Conservation (phyloP, 1,140 invertebrate genomes). For the Caenorhabditis inopinata region DNA sequence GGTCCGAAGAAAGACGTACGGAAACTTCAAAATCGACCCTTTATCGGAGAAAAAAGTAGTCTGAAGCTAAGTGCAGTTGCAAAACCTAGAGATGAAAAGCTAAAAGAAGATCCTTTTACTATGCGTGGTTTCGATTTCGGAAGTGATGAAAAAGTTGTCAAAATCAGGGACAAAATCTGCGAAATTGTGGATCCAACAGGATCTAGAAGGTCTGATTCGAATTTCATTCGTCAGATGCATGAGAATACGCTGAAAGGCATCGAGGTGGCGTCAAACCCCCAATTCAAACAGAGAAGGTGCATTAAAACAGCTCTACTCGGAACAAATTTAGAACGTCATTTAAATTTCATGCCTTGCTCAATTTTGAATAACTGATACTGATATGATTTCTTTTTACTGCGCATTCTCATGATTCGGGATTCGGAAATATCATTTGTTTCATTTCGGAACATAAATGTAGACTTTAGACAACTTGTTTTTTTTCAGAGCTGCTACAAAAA, state of each 20-base stretch:
- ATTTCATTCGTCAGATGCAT: neutral
- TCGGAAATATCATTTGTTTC: no score
- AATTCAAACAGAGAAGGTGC: slow-evolving; percentile 1
- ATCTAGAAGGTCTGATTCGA: neutral
- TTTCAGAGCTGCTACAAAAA: neutral
- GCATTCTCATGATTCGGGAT: no score
- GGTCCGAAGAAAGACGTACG: neutral
- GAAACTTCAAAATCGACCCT: neutral
- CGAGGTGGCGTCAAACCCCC: neutral
- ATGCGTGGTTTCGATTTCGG: slow-evolving; percentile 11
- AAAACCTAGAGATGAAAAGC: neutral
- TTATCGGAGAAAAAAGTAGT: neutral
- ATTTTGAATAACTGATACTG: no score
- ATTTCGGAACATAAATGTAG: no score
- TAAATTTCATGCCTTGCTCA: no score
- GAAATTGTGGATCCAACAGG: neutral
- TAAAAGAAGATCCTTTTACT: neutral
- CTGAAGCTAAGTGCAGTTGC: neutral
- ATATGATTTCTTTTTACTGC: no score
- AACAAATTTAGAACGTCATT: no score
- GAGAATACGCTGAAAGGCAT: slow-evolving; percentile 26
- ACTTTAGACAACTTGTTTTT: no score
- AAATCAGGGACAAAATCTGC: slow-evolving; percentile 14
- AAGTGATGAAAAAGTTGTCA: neutral
- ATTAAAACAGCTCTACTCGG: neutral